Base-by-base conservation (phyloP, 2,888 invertebrate species). In the Eudasyphora cyanicolor region DNA sequence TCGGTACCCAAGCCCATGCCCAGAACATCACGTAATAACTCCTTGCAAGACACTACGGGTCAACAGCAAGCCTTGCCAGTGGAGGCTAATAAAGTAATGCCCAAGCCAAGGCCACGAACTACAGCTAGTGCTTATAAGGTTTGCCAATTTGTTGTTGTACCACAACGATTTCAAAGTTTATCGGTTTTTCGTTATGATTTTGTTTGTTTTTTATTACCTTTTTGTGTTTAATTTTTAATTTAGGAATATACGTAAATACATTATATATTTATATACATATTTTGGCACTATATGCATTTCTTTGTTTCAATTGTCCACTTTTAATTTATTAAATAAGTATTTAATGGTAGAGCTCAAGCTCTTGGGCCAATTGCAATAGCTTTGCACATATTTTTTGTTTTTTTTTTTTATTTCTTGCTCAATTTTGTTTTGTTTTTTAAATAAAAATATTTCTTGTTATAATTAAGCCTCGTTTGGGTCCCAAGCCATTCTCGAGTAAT, bases 401-500 rank as follows among this genome's bases (percentile, higher is more conserved):
- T 6, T 64, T 78, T 62, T 49, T 17, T 70, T 38, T n/a, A 64
- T 27, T 24, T 73, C 49, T 10, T 2, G 14, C 14, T 19, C 8
- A 19, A 27, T 51, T 70, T 12, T 27, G 3, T 32, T n/a, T 67
- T 10, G 2, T 8, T 67, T 35, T 49, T 57, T 70, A 29, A 12
- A 49, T 76, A 49, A 19, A 62, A 45, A 77, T 69, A 60, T 49
- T 78, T 64, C 54, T 27, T 67, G 12, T 49, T 10, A 24, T 88
- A n/a, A n/a, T 87, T 91, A 93, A 97, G 97, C 97, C 97, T 60
- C 95, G 97, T 27, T 93, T 97, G 64, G 97, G 97, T 2, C 97
- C 97, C 49, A 97, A 97, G 91, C 97, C 97, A 29, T 97, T 97
- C 91, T 96, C 96, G 8, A 95, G 96, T 54, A 95, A 96, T 38